Percentiles rank a stretch among this genome's conserved stretches.
Conservation (phyloP, 1,140 invertebrate species). For the Heliconius eleuchia region DNA sequence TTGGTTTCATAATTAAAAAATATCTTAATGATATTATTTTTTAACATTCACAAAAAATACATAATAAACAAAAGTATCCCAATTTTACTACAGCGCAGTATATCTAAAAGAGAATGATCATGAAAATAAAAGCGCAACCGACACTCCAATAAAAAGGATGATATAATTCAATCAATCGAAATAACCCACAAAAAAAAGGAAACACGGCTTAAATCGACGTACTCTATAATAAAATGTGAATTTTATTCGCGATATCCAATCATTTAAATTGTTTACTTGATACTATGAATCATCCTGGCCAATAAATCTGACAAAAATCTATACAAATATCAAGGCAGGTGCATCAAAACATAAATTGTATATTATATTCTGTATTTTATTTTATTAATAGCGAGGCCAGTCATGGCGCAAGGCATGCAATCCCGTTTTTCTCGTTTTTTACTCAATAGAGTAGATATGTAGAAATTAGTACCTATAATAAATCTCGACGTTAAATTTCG, state of each 20-base stretch:
- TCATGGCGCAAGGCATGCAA: background rate
- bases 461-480: no score
- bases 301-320: slow-evolving; percentile 32
- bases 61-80: background rate
- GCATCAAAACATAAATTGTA: slow-evolving; percentile 34
- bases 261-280: slow-evolving; percentile 28
- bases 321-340: slow-evolving; percentile 35
- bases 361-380: slow-evolving; percentile 32
- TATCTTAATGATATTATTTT: no score
- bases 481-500: no score
- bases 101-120: slow-evolving; percentile 3
- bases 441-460: no score
- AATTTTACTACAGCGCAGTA: background rate
- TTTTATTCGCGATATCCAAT: slow-evolving; percentile 17
- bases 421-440: no score
- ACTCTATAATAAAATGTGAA: slow-evolving; percentile 13
- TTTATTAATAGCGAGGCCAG: background rate
- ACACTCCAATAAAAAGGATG: slow-evolving; percentile 6
- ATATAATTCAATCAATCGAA: slow-evolving; percentile 11
- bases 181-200: slow-evolving; percentile 3
- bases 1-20: no score
- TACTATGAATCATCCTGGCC: slow-evolving; percentile 25
- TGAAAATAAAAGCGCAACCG: slow-evolving; percentile 6
- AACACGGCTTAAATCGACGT: slow-evolving; percentile 1
- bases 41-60: no score